A percentile compares a stretch with the other conserved stretches of the same genome.
Evolutionary conservation across 37 sponge, comb jelly and placozoan genomes (phyloP).

Genomic region (Tethya wilhelma): DNA sequence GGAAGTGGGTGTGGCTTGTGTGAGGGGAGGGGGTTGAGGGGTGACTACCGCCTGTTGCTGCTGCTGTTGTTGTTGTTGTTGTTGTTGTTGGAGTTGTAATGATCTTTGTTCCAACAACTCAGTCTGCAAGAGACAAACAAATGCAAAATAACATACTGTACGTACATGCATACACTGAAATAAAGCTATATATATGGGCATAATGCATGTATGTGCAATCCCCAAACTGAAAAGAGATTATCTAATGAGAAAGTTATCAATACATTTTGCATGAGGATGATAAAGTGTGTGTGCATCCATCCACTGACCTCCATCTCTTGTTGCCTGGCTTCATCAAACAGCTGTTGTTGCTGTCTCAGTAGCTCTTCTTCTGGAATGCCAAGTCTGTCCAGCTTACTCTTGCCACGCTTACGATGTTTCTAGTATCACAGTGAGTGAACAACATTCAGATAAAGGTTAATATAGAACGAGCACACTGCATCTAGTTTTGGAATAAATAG

Average conservation of each 20-base stretch:
- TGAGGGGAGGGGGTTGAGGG: not conserved
- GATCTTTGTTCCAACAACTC: slow-evolving; percentile 51
- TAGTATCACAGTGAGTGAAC: not conserved
- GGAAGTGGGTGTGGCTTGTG: too few species aligned
- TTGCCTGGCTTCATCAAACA: slow-evolving; percentile 91
- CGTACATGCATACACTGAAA: too few species aligned
- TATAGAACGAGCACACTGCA: too few species aligned
- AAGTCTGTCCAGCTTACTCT: slow-evolving; percentile 68
- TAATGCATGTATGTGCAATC: too few species aligned
- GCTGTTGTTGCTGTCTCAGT: slow-evolving; percentile 84
- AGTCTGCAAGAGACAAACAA: slow-evolving; percentile 34
- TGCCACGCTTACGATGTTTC: slow-evolving; percentile 77
- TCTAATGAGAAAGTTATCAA: too few species aligned
- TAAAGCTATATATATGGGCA: too few species aligned
- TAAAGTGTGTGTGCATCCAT: not conserved
- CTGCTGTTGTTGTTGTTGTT: not conserved
- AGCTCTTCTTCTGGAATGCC: slow-evolving; percentile 95
- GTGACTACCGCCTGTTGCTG: not conserved
- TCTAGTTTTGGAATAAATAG: too few species aligned
- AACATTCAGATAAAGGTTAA: not conserved
- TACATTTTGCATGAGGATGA: not conserved
- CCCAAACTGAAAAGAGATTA: too few species aligned
- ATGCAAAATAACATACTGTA: too few species aligned
- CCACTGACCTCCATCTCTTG: slow-evolving; percentile 66
- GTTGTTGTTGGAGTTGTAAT: slow-evolving; percentile 9